A percentile compares a stretch with the other conserved stretches of the same genome.
Conservation (phyloP, 2,888 invertebrate genomes). For the Orgyia antiqua region DNA sequence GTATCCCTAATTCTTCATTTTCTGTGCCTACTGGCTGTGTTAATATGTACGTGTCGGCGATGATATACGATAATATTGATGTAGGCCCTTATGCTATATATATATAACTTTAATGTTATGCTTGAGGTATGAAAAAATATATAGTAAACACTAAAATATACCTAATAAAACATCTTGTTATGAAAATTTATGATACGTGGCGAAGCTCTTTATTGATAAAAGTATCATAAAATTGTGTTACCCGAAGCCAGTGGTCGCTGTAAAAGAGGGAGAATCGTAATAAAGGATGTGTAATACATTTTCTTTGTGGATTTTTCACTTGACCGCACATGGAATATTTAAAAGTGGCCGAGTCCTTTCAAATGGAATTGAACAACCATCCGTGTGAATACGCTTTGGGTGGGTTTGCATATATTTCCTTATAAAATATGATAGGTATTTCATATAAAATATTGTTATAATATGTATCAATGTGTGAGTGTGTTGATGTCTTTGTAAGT, state of each 20-base stretch:
- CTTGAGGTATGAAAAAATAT: too few species aligned
- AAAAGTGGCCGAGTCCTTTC: conserved; percentile 57
- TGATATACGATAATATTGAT: too few species aligned
- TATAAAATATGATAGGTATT: conserved; percentile 23
- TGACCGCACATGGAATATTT: conserved; percentile 76
- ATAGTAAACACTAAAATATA: too few species aligned
- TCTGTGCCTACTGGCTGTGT: too few species aligned
- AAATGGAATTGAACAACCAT: conserved; percentile 58
- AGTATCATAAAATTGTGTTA: conserved; percentile 51
- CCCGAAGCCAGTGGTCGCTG: conserved; percentile 29
- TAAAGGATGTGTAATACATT: conserved; percentile 73
- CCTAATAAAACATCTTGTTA: conserved; percentile 1
- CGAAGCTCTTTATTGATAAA: conserved; percentile 45
- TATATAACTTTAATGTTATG: too few species aligned
- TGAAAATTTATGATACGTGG: conserved; percentile 21
- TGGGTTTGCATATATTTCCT: conserved; percentile 41
- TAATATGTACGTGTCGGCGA: too few species aligned
- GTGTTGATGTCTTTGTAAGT: too few species aligned
- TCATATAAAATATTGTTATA: too few species aligned
- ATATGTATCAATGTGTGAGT: too few species aligned
- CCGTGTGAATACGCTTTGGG: conserved; percentile 48
- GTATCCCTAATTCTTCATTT: too few species aligned
- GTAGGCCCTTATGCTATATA: too few species aligned
- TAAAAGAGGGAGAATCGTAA: conserved; percentile 59
- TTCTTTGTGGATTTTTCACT: conserved; percentile 74